phyloP scores from a whole-genome alignment of 2,113 vertebrate genomes.

The Poeciliopsis prolifica region DNA sequence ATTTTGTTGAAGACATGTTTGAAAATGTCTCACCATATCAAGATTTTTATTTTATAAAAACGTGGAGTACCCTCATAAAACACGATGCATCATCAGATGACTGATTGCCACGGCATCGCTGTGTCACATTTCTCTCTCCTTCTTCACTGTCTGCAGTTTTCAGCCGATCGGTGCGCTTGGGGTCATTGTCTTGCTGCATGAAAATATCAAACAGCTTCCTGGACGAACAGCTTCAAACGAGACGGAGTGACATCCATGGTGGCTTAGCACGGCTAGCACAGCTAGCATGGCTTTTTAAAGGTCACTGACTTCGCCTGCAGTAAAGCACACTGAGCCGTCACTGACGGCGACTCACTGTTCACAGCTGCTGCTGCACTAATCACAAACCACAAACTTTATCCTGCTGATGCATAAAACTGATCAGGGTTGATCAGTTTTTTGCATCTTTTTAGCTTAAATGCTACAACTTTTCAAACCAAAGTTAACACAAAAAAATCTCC shows the following conservation, averaged over 20 bases:
- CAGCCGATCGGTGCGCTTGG: neutral
- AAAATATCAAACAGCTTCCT: neutral
- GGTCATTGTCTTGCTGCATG: neutral
- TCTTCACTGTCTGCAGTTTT: neutral
- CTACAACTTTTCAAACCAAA: neutral
- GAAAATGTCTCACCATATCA: neutral
- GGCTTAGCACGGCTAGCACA: neutral
- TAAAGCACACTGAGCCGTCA: neutral
- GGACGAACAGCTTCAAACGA: neutral
- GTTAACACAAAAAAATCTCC: neutral
- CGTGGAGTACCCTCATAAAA: neutral
- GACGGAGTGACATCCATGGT: neutral
- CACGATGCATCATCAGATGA: neutral
- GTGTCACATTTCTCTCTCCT: neutral
- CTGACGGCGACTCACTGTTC: neutral
- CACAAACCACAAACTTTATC: neutral
- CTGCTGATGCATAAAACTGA: no score
- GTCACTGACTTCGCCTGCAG: constrained; percentile 8
- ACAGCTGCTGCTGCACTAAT: neutral
- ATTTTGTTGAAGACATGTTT: no score
- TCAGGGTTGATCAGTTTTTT: neutral
- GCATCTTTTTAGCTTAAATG: neutral
- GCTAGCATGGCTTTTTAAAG: neutral
- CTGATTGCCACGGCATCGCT: neutral
- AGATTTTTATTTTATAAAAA: neutral